Base-by-base conservation (phyloP, 2,113 vertebrate species). In the Oreotrochilus melanogaster region DNA sequence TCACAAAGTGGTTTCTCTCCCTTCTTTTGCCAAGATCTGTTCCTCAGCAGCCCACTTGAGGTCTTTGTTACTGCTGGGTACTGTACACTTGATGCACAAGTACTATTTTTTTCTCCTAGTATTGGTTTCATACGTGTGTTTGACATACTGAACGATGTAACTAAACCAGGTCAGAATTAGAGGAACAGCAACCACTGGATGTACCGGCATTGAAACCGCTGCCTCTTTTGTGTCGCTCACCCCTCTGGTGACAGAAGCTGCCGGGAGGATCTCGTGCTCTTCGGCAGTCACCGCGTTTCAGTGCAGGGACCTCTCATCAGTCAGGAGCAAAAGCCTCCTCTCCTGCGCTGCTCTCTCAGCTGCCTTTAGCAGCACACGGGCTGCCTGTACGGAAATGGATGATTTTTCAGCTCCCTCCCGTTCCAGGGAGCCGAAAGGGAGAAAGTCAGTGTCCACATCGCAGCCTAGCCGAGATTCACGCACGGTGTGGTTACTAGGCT, bases 331-430 rank as follows among this genome's bases (percentile, higher is more conserved):
- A 75, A 25, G 48, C 50, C 7, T 47, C 74, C 4, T 25, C 89
- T 25, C 70, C 50, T 9, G 64, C 61, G 33, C 88, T 84, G 95
- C 96, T 81, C 51, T 3, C 57, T 88, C 96, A 95, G 96, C 94
- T n/a, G 76, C 8, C 94, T 73, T 7, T 7, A 4, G 87, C 75
- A 14, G 73, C 90, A 67, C 82, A 72, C n/a, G 37, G 95, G 96
- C 95, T 97, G 93, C n/a, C 42, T 93, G 73, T 91, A 97, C 97
- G 96, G 82, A 93, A 96, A 95, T 11, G 95, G 88, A 5, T 70
- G 95, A 23, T 85, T 54, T 89, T 67, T 88, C 94, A 82, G 92
- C 92, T 89, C 73, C 92, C 54, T 65, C 43, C 75, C 17, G 5
- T 85, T 73, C 45, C 50, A 57, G 80, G 51, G 33, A 86, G 76